phyloP scores from a whole-genome alignment of 30 jellyfish, hydroid and myxozoan genomes.

The Hydra vulgaris region DNA sequence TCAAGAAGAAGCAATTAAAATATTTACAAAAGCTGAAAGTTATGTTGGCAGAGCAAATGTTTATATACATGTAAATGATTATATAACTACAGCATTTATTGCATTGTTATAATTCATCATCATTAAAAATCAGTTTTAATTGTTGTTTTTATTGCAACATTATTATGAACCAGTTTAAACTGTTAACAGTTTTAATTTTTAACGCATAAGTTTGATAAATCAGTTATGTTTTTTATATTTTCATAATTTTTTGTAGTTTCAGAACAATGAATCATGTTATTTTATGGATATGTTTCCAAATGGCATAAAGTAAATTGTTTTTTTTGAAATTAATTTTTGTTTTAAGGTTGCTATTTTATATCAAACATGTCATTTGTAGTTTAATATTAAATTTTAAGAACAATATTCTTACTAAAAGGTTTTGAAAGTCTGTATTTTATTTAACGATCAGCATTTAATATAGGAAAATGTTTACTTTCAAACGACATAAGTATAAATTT shows the following conservation, averaged over 20 bases:
- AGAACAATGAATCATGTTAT: conserved; percentile 54
- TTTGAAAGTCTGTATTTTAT: no score
- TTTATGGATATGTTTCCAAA: conserved; percentile 54
- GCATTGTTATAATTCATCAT: background rate
- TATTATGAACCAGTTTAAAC: background rate
- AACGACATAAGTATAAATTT: no score
- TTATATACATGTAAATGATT: background rate
- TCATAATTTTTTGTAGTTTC: no score
- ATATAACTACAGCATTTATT: no score
- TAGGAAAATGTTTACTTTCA: no score
- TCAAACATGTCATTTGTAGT: no score
- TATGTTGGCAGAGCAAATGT: conserved; percentile 1
- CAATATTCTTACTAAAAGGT: no score
- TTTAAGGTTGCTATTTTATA: no score
- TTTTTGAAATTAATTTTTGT: background rate
- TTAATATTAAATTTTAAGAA: no score
- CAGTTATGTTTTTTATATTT: no score
- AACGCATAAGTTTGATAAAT: background rate
- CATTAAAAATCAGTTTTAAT: background rate
- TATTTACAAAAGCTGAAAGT: background rate
- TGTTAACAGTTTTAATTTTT: background rate
- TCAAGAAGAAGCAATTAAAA: background rate
- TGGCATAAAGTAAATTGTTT: conserved; percentile 43
- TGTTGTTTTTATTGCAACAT: background rate
- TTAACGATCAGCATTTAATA: no score